Evolutionary conservation across 2,888 invertebrate genomes (phyloP).

Genomic region (Shargacucullia verbasci): DNA sequence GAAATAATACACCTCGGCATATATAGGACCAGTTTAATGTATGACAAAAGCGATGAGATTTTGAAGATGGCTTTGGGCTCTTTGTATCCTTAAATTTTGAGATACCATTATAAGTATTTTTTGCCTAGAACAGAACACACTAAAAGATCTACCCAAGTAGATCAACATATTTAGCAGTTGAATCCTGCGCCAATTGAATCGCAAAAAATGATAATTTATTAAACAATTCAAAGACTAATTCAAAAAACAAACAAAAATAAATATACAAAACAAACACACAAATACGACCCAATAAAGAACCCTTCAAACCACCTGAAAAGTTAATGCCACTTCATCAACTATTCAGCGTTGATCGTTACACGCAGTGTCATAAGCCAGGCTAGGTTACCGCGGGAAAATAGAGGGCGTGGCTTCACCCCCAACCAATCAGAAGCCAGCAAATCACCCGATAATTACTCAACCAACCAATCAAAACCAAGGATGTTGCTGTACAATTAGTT

Average conservation of each 20-base stretch:
- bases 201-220: too few relatives aligned
- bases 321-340: slow-evolving; percentile 82
- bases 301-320: slow-evolving; percentile 50
- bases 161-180: too few relatives aligned
- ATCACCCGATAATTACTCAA: slow-evolving; percentile 59
- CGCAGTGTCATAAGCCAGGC: slow-evolving; percentile 68
- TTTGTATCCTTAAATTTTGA: too few relatives aligned
- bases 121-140: too few relatives aligned
- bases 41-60: too few relatives aligned
- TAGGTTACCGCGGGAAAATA: slow-evolving; percentile 68
- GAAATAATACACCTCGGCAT: too few relatives aligned
- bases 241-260: neutral
- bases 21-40: too few relatives aligned
- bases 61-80: too few relatives aligned
- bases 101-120: too few relatives aligned
- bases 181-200: too few relatives aligned
- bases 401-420: slow-evolving; percentile 69
- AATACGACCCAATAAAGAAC: slow-evolving; percentile 47
- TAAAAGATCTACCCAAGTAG: too few relatives aligned
- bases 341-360: slow-evolving; percentile 78
- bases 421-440: slow-evolving; percentile 73
- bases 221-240: too few relatives aligned
- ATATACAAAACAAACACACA: slow-evolving; percentile 2
- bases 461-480: slow-evolving; percentile 71
- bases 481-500: slow-evolving; percentile 69